phyloP scores from a whole-genome alignment of 2,797 vertebrate species.

The Mus minutoides region DNA sequence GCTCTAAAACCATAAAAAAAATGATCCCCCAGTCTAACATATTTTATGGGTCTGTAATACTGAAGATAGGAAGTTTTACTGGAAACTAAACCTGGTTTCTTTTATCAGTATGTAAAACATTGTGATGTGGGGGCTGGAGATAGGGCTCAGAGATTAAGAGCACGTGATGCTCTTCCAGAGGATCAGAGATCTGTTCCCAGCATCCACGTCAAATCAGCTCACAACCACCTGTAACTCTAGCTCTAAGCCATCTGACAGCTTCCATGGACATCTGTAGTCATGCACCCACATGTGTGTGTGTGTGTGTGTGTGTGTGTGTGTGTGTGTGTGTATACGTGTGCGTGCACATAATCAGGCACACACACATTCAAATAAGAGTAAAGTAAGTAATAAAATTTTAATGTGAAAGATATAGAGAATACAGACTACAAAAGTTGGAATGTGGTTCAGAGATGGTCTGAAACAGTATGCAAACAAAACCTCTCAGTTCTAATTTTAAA shows the following conservation, averaged over 20 bases:
- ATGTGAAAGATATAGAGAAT: constrained; percentile 26
- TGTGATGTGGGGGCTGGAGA: background rate
- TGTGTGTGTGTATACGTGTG: too few species aligned
- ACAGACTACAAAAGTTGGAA: constrained; percentile 26
- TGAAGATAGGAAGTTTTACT: constrained; percentile 34
- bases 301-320: too few species aligned
- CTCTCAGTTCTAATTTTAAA: constrained; percentile 42
- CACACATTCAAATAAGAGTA: background rate
- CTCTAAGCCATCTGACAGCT: background rate
- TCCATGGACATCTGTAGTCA: background rate
- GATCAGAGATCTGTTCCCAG: background rate
- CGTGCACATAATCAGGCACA: background rate
- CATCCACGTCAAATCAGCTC: background rate
- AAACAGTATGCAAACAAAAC: background rate
- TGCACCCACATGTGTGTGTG: too few species aligned
- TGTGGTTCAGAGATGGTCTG: constrained; percentile 8
- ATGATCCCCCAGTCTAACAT: background rate
- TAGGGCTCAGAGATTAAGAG: background rate
- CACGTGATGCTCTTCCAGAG: too few species aligned
- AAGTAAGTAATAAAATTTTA: background rate
- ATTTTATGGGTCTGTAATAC: constrained; percentile 22
- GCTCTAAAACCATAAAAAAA: too few species aligned
- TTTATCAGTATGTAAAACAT: constrained; percentile 34
- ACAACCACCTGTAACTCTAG: background rate
- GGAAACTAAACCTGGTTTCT: constrained; percentile 31